Conservation (phyloP, 2,113 vertebrate species). For the Puffinus mauretanicus region DNA sequence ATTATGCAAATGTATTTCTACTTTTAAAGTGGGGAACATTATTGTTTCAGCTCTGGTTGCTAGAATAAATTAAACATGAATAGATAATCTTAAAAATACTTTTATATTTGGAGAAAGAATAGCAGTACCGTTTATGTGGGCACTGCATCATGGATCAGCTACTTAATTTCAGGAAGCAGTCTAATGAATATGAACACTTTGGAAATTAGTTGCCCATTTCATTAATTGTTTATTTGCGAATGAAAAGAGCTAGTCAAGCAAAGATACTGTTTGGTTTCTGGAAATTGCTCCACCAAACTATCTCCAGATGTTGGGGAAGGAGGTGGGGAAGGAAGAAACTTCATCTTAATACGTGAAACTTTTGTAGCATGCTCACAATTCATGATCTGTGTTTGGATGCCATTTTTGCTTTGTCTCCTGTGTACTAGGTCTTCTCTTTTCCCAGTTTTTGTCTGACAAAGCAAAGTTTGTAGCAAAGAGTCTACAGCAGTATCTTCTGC, state of each 20-base stretch:
- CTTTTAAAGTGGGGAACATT: not conserved
- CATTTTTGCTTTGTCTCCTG: slow-evolving; percentile 39
- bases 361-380: slow-evolving; percentile 34
- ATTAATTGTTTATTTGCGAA: slow-evolving; percentile 82
- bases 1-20: not conserved
- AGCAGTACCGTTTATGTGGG: not conserved
- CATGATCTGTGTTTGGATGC: slow-evolving; percentile 29
- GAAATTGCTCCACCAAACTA: slow-evolving; percentile 73
- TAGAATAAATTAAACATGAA: not conserved
- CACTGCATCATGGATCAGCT: slow-evolving; percentile 57
- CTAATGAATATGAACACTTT: slow-evolving; percentile 77
- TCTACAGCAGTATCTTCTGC: slow-evolving; percentile 7
- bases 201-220: slow-evolving; percentile 77
- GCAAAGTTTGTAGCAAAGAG: slow-evolving; percentile 28
- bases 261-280: slow-evolving; percentile 74
- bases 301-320: slow-evolving; percentile 74
- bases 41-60: not conserved
- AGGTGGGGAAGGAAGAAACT: slow-evolving; percentile 31
- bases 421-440: slow-evolving; percentile 38
- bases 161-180: slow-evolving; percentile 78
- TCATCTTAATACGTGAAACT: slow-evolving; percentile 51
- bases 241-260: slow-evolving; percentile 72
- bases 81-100: not conserved
- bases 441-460: not conserved
- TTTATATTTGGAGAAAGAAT: not conserved